Evolutionary conservation across 1,140 invertebrate species (phyloP).

Genomic region (Ruditapes philippinarum): DNA sequence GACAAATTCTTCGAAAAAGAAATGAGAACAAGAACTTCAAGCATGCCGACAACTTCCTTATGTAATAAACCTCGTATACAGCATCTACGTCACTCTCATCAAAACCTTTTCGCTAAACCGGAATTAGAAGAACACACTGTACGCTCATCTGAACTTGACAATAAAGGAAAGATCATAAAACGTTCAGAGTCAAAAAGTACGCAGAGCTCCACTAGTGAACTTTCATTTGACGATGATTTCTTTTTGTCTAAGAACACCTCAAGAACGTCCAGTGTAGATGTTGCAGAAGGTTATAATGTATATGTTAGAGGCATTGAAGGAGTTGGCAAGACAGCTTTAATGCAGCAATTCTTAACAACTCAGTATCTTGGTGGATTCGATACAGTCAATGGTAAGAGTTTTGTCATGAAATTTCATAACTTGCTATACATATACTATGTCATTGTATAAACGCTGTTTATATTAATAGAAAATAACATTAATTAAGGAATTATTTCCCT

Average conservation of each 20-base stretch:
- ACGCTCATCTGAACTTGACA: constrained; percentile 94
- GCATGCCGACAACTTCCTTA: constrained; percentile 75
- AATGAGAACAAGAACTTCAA: constrained; percentile 78
- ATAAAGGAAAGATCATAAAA: constrained; percentile 95
- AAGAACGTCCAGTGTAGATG: not conserved
- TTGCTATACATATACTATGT: no score
- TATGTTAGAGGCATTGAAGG: constrained; percentile 94
- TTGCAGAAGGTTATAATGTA: constrained; percentile 88
- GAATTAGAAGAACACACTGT: constrained; percentile 93
- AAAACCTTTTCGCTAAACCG: constrained; percentile 11
- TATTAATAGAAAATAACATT: no score
- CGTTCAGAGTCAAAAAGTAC: constrained; percentile 94
- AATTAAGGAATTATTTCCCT: no score
- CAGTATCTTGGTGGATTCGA: constrained; percentile 98
- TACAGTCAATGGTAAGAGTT: constrained; percentile 1
- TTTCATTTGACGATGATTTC: constrained; percentile 88
- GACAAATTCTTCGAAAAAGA: constrained; percentile 54
- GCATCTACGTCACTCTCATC: constrained; percentile 44
- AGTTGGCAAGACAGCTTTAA: constrained; percentile 95
- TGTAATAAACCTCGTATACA: constrained; percentile 56
- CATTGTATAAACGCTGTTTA: no score
- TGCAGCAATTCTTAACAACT: constrained; percentile 97
- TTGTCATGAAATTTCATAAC: no score
- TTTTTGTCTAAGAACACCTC: not conserved
- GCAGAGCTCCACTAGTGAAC: constrained; percentile 89